These are phyloP conservation scores for Hecatera dysodea DNA, from an alignment of 2,888 invertebrate species.

Conservation along the genomic window DNA sequence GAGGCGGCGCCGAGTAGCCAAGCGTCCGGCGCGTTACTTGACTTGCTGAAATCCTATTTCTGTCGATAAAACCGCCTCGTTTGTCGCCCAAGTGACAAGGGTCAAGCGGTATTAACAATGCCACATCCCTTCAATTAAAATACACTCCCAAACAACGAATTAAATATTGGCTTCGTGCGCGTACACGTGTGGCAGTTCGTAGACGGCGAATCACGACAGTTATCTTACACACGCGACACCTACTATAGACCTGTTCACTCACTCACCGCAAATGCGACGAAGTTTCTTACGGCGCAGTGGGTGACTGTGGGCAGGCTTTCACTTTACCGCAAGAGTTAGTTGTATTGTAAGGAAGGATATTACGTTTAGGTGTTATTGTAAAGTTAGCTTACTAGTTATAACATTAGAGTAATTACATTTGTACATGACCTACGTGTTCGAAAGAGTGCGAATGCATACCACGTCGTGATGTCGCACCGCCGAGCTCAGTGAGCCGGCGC, in stretches of 20 bases:
- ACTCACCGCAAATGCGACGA: no score
- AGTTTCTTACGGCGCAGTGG: no score
- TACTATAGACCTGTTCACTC: not conserved
- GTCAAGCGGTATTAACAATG: not conserved
- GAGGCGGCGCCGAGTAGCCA: not conserved
- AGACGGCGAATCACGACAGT: not conserved
- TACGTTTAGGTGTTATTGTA: conserved; percentile 55
- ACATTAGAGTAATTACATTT: conserved; percentile 34
- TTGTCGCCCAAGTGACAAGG: not conserved
- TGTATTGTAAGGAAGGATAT: conserved; percentile 34
- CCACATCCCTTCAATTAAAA: not conserved
- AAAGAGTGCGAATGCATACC: not conserved
- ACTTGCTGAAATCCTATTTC: no score
- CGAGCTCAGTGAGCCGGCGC: not conserved
- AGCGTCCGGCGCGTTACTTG: not conserved
- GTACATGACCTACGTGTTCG: conserved; percentile 14
- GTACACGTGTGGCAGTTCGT: not conserved
- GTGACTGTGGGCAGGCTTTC: not conserved
- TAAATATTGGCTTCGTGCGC: not conserved
- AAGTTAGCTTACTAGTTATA: conserved; percentile 44
- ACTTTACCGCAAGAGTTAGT: conserved; percentile 9
- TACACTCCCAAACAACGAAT: not conserved
- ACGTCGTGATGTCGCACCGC: not conserved
- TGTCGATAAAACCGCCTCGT: not conserved
- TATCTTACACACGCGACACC: not conserved